These are phyloP conservation scores for Theristicus caerulescens DNA, from an alignment of 2,113 vertebrate genomes.

Conservation along the genomic window DNA sequence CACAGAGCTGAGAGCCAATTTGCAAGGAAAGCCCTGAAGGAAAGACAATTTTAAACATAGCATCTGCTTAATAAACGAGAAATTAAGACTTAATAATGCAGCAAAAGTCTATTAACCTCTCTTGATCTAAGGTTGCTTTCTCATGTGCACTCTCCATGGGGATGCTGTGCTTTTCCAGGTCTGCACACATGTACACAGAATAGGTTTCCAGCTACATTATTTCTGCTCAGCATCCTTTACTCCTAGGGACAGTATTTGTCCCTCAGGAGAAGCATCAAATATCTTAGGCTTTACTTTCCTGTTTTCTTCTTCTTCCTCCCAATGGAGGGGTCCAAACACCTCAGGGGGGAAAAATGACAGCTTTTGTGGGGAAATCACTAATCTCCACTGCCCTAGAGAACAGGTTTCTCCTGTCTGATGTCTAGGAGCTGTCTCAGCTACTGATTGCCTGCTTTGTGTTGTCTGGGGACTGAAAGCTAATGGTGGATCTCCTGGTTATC, in stretches of 20 bases:
- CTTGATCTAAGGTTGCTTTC: slow-evolving; percentile 61
- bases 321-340: background rate
- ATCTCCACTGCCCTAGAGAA: background rate
- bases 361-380: background rate
- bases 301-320: background rate
- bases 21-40: slow-evolving; percentile 70
- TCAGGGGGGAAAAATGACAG: background rate
- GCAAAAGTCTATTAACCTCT: slow-evolving; percentile 78
- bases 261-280: background rate
- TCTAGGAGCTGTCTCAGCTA: background rate
- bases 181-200: background rate
- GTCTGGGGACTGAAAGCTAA: background rate
- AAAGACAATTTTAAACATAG: slow-evolving; percentile 64
- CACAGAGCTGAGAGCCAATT: slow-evolving; percentile 64
- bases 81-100: slow-evolving; percentile 80
- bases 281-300: background rate
- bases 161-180: slow-evolving; percentile 34
- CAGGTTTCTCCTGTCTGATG: background rate
- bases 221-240: background rate
- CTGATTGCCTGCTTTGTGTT: rapidly evolving
- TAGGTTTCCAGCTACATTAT: background rate
- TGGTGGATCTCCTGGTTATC: background rate
- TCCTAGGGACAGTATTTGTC: background rate
- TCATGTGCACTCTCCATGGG: slow-evolving; percentile 21
- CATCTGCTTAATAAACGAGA: slow-evolving; percentile 73